Conservation (phyloP, 1,140 invertebrate species). For the Yoshiicerus persimilis region DNA sequence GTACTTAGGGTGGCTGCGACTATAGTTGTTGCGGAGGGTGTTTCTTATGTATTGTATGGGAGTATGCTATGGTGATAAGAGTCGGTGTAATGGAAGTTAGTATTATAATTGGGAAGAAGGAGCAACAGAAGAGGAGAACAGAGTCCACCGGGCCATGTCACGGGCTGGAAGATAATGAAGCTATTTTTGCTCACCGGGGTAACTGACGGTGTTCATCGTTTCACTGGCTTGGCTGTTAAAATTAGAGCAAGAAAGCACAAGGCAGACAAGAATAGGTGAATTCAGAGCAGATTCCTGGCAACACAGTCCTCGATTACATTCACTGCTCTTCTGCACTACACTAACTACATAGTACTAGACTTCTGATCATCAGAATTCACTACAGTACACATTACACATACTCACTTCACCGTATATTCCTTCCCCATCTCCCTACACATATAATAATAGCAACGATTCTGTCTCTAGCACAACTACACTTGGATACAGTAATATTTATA, state of each 20-base stretch:
- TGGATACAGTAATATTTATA: too few relatives aligned
- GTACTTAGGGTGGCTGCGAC: too few relatives aligned
- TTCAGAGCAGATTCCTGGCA: slow-evolving; percentile 30
- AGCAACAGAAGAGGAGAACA: slow-evolving; percentile 28
- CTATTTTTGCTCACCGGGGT: slow-evolving; percentile 46
- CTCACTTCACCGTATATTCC: not conserved
- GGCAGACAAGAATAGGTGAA: slow-evolving; percentile 33
- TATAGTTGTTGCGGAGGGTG: too few relatives aligned
- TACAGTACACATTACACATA: not conserved
- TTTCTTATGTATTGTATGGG: too few relatives aligned
- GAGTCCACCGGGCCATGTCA: slow-evolving; percentile 46
- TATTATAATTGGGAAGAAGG: not conserved
- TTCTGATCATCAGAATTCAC: not conserved
- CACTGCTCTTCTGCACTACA: not conserved
- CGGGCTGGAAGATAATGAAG: slow-evolving; percentile 46
- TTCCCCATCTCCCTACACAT: not conserved
- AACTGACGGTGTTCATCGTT: slow-evolving; percentile 29
- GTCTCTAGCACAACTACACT: not conserved
- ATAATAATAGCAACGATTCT: not conserved
- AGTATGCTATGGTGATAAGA: not conserved
- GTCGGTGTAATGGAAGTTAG: not conserved
- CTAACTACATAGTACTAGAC: not conserved
- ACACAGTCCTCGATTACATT: slow-evolving; percentile 11
- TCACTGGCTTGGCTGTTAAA: slow-evolving; percentile 29
- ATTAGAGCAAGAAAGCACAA: slow-evolving; percentile 34